These are phyloP conservation scores for Schizothorax lantsangensis DNA, from an alignment of 2,797 vertebrate genomes.

Conservation along the genomic window DNA sequence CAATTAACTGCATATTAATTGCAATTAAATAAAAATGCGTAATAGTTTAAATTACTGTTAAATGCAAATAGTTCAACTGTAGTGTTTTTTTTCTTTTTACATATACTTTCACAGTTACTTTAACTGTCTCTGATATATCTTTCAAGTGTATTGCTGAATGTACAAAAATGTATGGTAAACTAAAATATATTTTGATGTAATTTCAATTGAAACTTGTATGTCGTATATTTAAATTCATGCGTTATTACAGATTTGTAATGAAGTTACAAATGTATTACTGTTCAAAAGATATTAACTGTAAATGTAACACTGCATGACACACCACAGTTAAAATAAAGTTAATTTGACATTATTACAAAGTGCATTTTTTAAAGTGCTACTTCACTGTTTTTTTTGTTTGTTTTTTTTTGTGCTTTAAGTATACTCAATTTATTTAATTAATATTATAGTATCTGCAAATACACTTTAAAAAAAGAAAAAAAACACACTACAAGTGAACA, in stretches of 20 bases:
- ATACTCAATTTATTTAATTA: background rate
- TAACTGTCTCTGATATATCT: background rate
- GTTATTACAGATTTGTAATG: background rate
- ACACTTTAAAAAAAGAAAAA: background rate
- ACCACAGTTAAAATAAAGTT: background rate
- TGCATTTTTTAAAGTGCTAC: background rate
- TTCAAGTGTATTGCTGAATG: background rate
- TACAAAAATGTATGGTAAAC: background rate
- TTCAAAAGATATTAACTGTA: background rate
- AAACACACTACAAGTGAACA: background rate
- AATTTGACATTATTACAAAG: background rate
- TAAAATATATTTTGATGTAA: background rate
- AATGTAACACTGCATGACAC: background rate
- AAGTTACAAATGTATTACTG: background rate
- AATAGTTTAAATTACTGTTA: background rate
- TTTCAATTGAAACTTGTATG: background rate
- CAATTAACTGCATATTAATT: background rate
- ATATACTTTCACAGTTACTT: background rate
- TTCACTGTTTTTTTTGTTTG: background rate
- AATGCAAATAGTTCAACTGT: background rate
- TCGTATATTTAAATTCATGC: background rate
- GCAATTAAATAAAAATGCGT: background rate
- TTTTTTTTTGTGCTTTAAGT: background rate
- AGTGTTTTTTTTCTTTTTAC: background rate
- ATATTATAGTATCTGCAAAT: background rate